Percentiles rank a stretch among this genome's conserved stretches.
Evolutionary conservation across 2,797 vertebrate genomes (phyloP).

Genomic region (Botia almorhae): DNA sequence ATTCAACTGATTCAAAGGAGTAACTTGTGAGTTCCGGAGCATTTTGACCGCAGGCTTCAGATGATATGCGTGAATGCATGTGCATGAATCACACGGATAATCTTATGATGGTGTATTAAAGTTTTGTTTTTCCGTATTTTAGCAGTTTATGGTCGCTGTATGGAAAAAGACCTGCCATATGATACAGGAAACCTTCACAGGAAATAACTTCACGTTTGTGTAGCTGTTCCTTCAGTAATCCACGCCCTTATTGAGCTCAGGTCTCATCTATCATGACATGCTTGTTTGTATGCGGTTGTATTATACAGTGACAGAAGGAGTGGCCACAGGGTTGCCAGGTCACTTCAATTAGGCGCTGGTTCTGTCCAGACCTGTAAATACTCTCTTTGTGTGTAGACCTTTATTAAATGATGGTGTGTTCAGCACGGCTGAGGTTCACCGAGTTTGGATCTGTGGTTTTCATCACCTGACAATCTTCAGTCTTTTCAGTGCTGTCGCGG

Average conservation of each 20-base stretch:
- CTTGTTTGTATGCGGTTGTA: slow-evolving; percentile 40
- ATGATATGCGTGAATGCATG: no score
- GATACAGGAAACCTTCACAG: background rate
- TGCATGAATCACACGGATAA: background rate
- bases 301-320: slow-evolving; percentile 37
- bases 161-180: background rate
- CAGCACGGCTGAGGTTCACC: slow-evolving; percentile 42
- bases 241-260: slow-evolving; percentile 1
- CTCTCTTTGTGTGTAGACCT: slow-evolving; percentile 50
- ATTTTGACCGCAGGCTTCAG: background rate
- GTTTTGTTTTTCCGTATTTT: background rate
- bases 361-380: slow-evolving; percentile 40
- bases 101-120: background rate
- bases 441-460: slow-evolving; percentile 47
- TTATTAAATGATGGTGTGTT: slow-evolving; percentile 59
- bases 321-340: slow-evolving; percentile 30
- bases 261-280: slow-evolving; percentile 38
- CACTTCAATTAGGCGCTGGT: slow-evolving; percentile 44
- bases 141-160: background rate
- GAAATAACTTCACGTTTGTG: background rate
- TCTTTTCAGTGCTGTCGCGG: slow-evolving; percentile 10
- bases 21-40: background rate
- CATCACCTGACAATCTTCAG: slow-evolving; percentile 52
- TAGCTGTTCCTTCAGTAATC: slow-evolving; percentile 33
- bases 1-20: background rate